Base-by-base conservation (phyloP, 2,797 vertebrate genomes). In the Acanthurus tractus region DNA sequence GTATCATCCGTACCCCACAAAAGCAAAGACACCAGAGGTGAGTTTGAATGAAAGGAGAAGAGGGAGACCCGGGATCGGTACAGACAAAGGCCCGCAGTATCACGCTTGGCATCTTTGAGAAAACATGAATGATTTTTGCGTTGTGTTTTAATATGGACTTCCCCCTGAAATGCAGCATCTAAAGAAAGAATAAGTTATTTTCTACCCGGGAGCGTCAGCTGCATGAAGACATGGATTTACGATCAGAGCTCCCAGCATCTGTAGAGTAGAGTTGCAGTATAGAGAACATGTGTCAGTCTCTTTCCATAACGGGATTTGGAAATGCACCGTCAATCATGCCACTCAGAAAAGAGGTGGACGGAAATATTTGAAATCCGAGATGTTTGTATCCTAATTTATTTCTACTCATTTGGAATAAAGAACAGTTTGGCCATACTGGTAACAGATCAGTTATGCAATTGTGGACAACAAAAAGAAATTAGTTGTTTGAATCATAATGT, bases 11-110 rank as follows among this genome's bases (percentile, higher is more conserved):
- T 92, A 84, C 57, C 61, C 83, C 70, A 74, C 90, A 34, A 87
- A 87, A 93, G 78, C 90, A 89, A 92, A 91, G 83, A 93, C 86
- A 83, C 49, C 86, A 80, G 79, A 96, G 95, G 95, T 96, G 93
- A 95, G 95, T 96, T 68, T 83, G 78, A 79, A 49, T 42, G 63
- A 59, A 59, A 36, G 56, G 70, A 46, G 68, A 18, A 25, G 44
- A 49, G 38, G 46, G 23, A 58, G 54, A 25, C 18, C 11, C 5
- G 8, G 77, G 62, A 83, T 56, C 48, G 11, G 2, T 1, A 52
- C 66, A 44, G 44, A 42, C 20, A 58, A 36, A 67, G 68, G 23
- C 46, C 59, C 11, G 36, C 76, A 68, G 55, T 78, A 81, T 85
- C 83, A 58, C 56, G 4, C 53, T 34, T 42, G 40, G 59, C 81